Evolutionary conservation across 2,113 vertebrate species (phyloP).

Genomic region (Aptenodytes patagonicus): DNA sequence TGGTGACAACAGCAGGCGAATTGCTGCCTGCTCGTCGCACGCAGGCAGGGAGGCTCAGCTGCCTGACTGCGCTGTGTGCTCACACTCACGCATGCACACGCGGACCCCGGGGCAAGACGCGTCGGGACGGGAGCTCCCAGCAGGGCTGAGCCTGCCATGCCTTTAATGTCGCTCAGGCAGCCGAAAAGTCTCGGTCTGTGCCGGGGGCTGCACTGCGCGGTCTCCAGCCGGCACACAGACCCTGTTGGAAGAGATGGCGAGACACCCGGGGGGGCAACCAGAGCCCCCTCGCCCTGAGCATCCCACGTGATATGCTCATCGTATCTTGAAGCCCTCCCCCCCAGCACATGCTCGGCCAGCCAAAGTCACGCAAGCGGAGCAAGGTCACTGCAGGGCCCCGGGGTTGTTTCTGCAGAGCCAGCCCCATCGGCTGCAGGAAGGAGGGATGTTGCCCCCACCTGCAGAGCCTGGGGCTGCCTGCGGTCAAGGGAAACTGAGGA

Average conservation of each 20-base stretch:
- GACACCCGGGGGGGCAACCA: rapidly evolving
- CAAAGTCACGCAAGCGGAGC: background rate
- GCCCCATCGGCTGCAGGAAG: background rate
- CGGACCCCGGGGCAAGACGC: rapidly evolving
- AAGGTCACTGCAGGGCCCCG: background rate
- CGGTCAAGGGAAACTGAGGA: background rate
- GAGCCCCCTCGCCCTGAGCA: background rate
- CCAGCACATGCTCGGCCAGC: rapidly evolving
- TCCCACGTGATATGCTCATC: rapidly evolving
- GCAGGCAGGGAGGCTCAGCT: background rate
- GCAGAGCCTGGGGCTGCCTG: background rate
- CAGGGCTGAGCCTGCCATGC: background rate
- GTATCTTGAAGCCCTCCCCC: background rate
- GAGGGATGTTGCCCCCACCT: background rate
- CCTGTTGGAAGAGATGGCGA: background rate
- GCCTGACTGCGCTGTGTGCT: background rate
- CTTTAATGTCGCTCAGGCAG: background rate
- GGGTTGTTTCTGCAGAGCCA: background rate
- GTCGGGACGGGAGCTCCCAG: background rate
- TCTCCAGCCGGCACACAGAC: background rate
- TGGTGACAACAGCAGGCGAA: background rate
- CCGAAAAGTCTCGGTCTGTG: background rate
- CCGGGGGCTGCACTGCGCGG: rapidly evolving
- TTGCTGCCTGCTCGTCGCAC: background rate
- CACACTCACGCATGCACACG: background rate